Evolutionary conservation across 2,797 vertebrate species (phyloP).

Genomic region (Lithobates sylvaticus): DNA sequence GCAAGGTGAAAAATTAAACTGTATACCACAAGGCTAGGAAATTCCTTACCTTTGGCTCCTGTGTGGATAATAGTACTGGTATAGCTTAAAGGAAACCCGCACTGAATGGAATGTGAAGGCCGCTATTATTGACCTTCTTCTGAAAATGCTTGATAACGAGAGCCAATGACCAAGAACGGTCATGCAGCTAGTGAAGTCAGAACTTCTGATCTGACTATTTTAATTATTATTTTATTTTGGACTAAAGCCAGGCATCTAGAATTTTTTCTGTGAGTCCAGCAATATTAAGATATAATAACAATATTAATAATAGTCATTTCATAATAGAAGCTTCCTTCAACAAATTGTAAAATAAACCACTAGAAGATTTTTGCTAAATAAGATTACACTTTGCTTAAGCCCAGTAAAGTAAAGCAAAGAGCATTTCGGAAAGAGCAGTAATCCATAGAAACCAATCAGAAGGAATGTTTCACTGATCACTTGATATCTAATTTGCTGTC

Average conservation of each 20-base stretch:
- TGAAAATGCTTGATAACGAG: not conserved
- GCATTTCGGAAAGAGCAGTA: not conserved
- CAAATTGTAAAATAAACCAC: not conserved
- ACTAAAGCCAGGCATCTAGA: no score
- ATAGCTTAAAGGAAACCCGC: not conserved
- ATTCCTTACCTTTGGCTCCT: not conserved
- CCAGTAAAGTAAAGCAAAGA: not conserved
- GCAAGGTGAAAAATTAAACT: not conserved
- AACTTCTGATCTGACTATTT: no score
- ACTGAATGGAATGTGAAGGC: not conserved
- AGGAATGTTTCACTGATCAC: not conserved
- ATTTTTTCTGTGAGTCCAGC: no score
- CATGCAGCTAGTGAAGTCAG: no score
- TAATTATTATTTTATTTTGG: no score
- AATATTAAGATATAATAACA: no score
- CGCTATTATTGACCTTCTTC: not conserved
- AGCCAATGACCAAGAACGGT: no score
- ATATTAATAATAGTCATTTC: no score
- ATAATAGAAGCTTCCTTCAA: no score
- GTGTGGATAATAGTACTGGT: not conserved
- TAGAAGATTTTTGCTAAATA: not conserved
- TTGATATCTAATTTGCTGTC: not conserved
- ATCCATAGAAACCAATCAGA: not conserved
- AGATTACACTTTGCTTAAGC: not conserved
- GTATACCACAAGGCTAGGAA: not conserved